Conservation (phyloP, 1,140 invertebrate genomes). For the Batillaria attramentaria region DNA sequence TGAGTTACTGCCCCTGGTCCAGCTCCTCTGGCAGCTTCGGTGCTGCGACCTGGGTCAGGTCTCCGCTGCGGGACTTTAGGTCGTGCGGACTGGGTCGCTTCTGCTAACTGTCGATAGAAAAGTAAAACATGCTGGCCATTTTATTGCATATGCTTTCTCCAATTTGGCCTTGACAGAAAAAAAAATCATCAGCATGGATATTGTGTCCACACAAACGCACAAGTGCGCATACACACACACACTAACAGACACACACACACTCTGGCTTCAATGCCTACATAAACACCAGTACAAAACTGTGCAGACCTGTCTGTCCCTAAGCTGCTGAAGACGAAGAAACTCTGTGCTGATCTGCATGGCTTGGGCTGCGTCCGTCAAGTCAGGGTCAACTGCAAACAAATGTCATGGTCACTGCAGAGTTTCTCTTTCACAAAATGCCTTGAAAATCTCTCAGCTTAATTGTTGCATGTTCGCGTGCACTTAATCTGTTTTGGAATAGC, state of each 20-base stretch:
- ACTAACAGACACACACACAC: conserved; percentile 4
- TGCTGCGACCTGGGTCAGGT: neutral
- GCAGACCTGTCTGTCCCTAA: conserved; percentile 47
- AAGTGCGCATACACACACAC: too few species aligned
- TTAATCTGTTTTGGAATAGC: too few species aligned
- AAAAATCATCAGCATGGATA: too few species aligned
- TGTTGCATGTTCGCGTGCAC: too few species aligned
- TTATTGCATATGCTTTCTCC: too few species aligned
- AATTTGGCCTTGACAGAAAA: too few species aligned
- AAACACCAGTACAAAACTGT: neutral
- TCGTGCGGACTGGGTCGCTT: neutral
- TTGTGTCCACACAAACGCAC: neutral
- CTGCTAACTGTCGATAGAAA: neutral
- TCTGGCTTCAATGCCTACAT: neutral
- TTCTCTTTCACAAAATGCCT: too few species aligned
- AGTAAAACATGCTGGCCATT: neutral
- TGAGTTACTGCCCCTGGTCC: neutral
- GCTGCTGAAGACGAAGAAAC: conserved; percentile 52
- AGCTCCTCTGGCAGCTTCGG: conserved; percentile 11
- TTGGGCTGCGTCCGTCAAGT: conserved; percentile 59
- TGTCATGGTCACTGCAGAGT: neutral
- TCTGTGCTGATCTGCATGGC: conserved; percentile 56
- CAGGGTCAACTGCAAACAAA: conserved; percentile 52
- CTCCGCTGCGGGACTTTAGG: neutral
- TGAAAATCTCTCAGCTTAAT: neutral